Percentiles rank a stretch among this genome's conserved stretches.
These are phyloP conservation scores for Anniella stebbinsi DNA, from an alignment of 2,797 vertebrate species.

Conservation along the genomic window DNA sequence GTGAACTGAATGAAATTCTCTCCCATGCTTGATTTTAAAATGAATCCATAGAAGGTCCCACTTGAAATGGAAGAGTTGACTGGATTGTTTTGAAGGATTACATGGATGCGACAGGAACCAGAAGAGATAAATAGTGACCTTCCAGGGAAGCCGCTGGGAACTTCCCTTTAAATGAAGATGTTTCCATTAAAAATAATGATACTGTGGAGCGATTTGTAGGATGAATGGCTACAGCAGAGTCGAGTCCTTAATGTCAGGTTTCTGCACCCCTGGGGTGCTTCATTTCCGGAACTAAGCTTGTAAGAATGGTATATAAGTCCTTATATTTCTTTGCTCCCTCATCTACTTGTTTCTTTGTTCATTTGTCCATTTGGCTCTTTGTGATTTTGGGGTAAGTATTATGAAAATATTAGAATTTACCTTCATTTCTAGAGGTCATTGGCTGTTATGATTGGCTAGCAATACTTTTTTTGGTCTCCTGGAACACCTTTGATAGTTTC, in stretches of 20 bases:
- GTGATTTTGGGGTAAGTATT: neutral
- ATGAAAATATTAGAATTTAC: neutral
- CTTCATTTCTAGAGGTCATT: neutral
- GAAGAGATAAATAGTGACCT: neutral
- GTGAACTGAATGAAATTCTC: neutral
- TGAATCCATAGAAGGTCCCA: no score
- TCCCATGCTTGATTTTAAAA: neutral
- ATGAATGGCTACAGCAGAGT: neutral
- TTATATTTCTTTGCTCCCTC: no score
- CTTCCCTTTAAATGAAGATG: neutral
- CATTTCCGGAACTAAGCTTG: neutral
- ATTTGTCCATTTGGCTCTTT: neutral
- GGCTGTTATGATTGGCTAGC: neutral
- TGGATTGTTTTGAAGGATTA: neutral
- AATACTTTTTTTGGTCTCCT: neutral
- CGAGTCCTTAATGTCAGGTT: slow-evolving; percentile 22
- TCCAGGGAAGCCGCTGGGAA: neutral
- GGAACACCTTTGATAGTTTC: neutral
- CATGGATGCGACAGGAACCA: neutral
- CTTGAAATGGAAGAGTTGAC: neutral
- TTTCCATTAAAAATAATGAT: neutral
- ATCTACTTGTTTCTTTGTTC: neutral
- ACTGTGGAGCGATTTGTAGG: neutral
- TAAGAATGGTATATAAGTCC: neutral
- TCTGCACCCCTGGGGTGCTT: neutral